Evolutionary conservation across 1,140 invertebrate species (phyloP), one percentile per base, ranked within the genome.

Genomic region (Pararge aegeria): DNA sequence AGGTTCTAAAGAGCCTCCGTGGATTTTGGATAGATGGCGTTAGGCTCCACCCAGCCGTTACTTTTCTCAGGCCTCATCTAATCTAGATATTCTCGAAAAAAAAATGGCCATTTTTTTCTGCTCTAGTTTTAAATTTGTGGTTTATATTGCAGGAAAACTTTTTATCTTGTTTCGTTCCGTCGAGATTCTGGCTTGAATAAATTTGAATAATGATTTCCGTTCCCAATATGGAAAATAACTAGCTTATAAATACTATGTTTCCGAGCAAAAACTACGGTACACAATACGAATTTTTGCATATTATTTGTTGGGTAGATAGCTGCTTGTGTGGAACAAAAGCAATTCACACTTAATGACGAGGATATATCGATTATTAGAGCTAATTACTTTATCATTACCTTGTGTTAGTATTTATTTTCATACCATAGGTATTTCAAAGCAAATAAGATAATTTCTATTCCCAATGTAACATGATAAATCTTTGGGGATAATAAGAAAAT

Each of bases 21-120:
- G 78, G 83, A 85, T 82, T 81, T 83, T 61, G 77, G 80, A 82
- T 87, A 89, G 86, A 89, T 89, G 86, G 86, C 86, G 86, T 81
- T 87, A 86, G 70, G 75, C 75, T 80, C 66, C 74, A 71, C 64
- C 55, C 84, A 81, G 81, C 48, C 40, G 13, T 15, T 49, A 54
- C 30, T 46, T 49, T 27, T 44, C 19, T 37, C 42, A 19, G 38
- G 24, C 19, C 12, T 30, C 19, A 44, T 46, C 52, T 6, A 42
- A n/a, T 7, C 6, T 16, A 42, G 34, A 5, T 6, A 24, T 5
- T 13, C 7, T 29, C 50, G n/a, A 18, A 16, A 34, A 59, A 30
- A 5, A 54, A 15, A 37, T 54, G 7, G 16, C 21, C 10, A 12
- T 34, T 34, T 34, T 54, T 10, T 37, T 44, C 15, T 27, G 40